Percentiles rank a stretch among this genome's conserved stretches.
Conservation (phyloP, 2,797 vertebrate species). For the Chiroxiphia lanceolata region DNA sequence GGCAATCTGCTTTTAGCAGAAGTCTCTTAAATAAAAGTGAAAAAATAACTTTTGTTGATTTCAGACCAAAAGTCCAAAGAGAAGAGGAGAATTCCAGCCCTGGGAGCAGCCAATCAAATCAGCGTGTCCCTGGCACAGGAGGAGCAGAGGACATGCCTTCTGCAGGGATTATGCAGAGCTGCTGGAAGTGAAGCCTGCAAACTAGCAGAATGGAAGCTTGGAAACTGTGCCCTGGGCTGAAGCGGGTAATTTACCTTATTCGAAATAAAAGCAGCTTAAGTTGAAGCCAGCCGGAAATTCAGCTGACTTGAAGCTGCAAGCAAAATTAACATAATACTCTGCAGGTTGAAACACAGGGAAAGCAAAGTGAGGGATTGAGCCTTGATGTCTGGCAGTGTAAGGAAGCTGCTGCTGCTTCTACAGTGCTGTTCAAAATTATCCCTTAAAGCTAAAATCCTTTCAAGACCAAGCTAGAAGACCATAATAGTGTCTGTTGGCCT, state of each 20-base stretch:
- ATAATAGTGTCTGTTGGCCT: slow-evolving; percentile 48
- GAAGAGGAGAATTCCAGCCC: background rate
- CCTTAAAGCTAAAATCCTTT: slow-evolving; percentile 54
- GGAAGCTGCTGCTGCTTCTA: slow-evolving; percentile 14
- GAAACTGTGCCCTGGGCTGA: slow-evolving; percentile 30
- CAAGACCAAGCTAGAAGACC: slow-evolving; percentile 48
- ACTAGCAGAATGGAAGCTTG: slow-evolving; percentile 21
- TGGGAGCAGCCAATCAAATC: background rate
- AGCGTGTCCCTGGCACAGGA: background rate
- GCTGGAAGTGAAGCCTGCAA: slow-evolving; percentile 51
- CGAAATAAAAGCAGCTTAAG: slow-evolving; percentile 66
- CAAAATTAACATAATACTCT: slow-evolving; percentile 52
- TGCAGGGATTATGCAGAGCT: slow-evolving; percentile 33
- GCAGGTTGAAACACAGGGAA: slow-evolving; percentile 60
- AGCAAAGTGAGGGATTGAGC: slow-evolving; percentile 15
- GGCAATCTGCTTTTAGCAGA: background rate
- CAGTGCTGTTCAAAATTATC: slow-evolving; percentile 39
- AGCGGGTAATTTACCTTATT: slow-evolving; percentile 60
- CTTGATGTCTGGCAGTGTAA: background rate
- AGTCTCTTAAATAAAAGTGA: background rate
- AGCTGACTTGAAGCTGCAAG: slow-evolving; percentile 62
- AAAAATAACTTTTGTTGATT: slow-evolving; percentile 22
- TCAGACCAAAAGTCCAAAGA: slow-evolving; percentile 1
- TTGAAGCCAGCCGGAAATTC: slow-evolving; percentile 62
- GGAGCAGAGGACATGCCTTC: background rate